Conservation (phyloP, 53 echinoderm and acorn worm species). For the Henricia sp. region DNA sequence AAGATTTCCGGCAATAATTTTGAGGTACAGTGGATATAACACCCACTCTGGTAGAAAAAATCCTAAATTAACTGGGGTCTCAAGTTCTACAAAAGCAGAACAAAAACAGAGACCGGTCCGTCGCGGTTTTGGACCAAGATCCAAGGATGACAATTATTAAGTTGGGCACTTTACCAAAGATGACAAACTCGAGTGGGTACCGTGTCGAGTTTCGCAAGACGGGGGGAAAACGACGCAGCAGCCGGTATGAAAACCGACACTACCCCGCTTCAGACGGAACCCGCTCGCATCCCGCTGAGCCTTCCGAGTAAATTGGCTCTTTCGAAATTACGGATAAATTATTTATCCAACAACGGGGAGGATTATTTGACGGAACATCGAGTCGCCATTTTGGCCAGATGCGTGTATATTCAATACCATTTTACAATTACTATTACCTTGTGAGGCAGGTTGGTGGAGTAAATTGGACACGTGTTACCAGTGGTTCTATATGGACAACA, state of each 20-base stretch:
- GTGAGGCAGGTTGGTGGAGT: no score
- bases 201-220: slow-evolving; percentile 29
- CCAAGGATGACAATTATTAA: background rate
- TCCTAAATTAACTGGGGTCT: slow-evolving; percentile 29
- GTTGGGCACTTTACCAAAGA: slow-evolving; percentile 24
- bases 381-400: no score
- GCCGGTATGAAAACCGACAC: slow-evolving; percentile 30
- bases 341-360: slow-evolving; percentile 6
- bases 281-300: background rate
- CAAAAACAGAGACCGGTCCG: no score
- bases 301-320: slow-evolving; percentile 19
- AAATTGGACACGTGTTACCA: no score
- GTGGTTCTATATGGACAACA: no score
- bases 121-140: background rate
- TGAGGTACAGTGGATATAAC: no score
- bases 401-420: no score
- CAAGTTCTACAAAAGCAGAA: slow-evolving; percentile 19
- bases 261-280: slow-evolving; percentile 9
- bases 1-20: no score
- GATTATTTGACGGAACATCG: background rate
- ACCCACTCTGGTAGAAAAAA: no score
- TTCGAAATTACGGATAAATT: slow-evolving; percentile 27
- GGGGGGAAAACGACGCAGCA: background rate
- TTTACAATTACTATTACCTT: no score
- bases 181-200: slow-evolving; percentile 39